Base-by-base conservation (phyloP, 2,113 vertebrate species). In the Columbina picui region DNA sequence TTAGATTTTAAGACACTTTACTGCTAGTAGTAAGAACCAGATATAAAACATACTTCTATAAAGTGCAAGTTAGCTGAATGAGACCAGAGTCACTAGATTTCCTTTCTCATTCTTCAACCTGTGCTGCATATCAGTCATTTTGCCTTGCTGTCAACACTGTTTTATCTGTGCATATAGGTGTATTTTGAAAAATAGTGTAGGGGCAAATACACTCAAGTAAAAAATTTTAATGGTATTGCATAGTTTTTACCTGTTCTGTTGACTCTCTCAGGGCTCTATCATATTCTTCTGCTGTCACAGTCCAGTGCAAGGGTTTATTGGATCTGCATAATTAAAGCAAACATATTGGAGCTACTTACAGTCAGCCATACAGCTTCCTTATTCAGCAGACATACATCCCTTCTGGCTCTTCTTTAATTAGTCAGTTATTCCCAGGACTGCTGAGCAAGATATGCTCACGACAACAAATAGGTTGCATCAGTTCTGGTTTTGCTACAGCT, bases 371-470 rank as follows among this genome's bases (percentile, higher is more conserved):
- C 50, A 90, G 32, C 65, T 82, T 73, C 84, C 63, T 85, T 91
- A 78, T 74, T 92, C 87, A 93, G 81, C 89, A 95, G 67, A 32
- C 67, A 45, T 67, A 69, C 39, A 56, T 41, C 3, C 52, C 68
- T 94, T 76, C 78, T 80, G 82, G 50, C 59, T 91, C 26, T 77
- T 91, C 63, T 88, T 70, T 93, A 94, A 79, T 93, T 86, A 94
- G 82, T 47, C 59, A 63, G 81, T 85, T 93, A 52, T 74, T 93
- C 84, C 75, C 87, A 87, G 55, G 50, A 70, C 82, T 90, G 94
- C 93, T 90, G 82, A 95, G 87, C 87, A 85, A 85, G 78, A 83
- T 22, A 47, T 96, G 80, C 53, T 47, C 47, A 12, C 67, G 17
- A 63, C 7, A 1, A 73, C 73, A 76, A 53, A 81, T 57, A 17